Percentiles rank a stretch among this genome's conserved stretches.
phyloP scores from a whole-genome alignment of 1,140 invertebrate genomes.

The Drosophila fuyamai region DNA sequence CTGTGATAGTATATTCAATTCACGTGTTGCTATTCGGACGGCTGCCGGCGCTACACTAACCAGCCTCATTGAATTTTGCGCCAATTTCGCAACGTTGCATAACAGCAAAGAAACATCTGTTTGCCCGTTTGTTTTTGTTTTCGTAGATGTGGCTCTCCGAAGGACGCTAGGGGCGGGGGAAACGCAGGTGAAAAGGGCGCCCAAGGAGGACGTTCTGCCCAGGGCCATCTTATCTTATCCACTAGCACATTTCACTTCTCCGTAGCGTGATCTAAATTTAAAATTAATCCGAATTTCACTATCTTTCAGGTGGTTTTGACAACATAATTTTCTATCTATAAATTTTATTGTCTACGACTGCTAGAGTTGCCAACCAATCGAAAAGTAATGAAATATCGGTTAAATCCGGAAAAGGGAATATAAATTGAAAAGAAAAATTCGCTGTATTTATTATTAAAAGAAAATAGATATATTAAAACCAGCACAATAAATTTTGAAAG shows the following conservation, averaged over 20 bases:
- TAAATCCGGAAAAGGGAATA: no score
- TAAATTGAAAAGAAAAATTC: no score
- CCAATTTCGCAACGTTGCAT: constrained; percentile 54
- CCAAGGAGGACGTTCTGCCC: constrained; percentile 39
- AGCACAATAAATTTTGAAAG: no score
- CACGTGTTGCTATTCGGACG: constrained; percentile 13
- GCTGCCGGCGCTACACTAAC: neutral
- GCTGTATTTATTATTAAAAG: neutral
- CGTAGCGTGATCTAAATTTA: constrained; percentile 32
- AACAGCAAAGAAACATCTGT: constrained; percentile 63
- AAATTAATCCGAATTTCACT: constrained; percentile 38
- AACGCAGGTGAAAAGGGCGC: neutral
- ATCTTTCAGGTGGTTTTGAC: constrained; percentile 29
- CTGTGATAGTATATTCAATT: neutral
- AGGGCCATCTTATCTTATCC: constrained; percentile 47
- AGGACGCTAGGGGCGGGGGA: neutral
- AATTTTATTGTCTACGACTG: constrained; percentile 8
- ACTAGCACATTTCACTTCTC: constrained; percentile 28
- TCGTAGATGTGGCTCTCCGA: constrained; percentile 16
- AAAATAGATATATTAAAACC: neutral
- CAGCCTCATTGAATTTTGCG: constrained; percentile 42
- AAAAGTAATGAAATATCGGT: neutral
- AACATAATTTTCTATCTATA: constrained; percentile 26
- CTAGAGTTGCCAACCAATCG: constrained; percentile 14
- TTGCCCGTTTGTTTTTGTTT: constrained; percentile 45